A percentile compares a stretch with the other conserved stretches of the same genome.
Evolutionary conservation across 2,113 vertebrate genomes (phyloP).

Genomic region (Dendropsophus ebraccatus): DNA sequence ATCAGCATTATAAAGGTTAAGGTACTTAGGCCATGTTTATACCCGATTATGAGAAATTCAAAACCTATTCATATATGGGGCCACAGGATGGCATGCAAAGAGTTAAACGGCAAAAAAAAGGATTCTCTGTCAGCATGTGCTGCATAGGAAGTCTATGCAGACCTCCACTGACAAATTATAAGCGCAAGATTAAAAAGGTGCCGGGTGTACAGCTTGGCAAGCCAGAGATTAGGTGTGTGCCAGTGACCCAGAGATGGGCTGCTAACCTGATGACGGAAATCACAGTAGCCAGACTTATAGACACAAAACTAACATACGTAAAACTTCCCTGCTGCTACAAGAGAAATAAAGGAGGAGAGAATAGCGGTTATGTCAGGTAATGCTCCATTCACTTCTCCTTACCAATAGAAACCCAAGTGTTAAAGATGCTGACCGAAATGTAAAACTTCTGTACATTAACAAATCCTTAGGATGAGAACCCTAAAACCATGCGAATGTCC

Average conservation of each 20-base stretch:
- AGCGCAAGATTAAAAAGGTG: not conserved
- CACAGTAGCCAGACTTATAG: no score
- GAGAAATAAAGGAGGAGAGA: no score
- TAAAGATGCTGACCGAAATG: not conserved
- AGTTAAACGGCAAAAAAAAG: not conserved
- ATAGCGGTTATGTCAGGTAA: no score
- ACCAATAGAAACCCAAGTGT: no score
- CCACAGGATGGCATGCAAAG: conserved; percentile 1
- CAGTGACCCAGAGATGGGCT: not conserved
- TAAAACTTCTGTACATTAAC: not conserved
- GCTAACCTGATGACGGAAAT: no score
- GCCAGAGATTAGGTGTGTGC: not conserved
- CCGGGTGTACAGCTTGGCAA: not conserved
- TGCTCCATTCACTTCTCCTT: no score
- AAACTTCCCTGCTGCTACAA: no score
- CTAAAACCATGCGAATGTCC: not conserved
- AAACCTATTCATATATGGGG: not conserved
- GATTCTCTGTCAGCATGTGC: not conserved
- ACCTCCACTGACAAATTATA: not conserved
- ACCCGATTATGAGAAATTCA: conserved; percentile 62
- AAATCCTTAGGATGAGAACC: not conserved
- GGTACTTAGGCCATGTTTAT: conserved; percentile 80
- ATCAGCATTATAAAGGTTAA: conserved; percentile 21
- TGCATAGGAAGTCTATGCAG: not conserved
- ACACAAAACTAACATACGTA: no score